phyloP scores from a whole-genome alignment of 2,888 invertebrate genomes.

The Globia sparganii region DNA sequence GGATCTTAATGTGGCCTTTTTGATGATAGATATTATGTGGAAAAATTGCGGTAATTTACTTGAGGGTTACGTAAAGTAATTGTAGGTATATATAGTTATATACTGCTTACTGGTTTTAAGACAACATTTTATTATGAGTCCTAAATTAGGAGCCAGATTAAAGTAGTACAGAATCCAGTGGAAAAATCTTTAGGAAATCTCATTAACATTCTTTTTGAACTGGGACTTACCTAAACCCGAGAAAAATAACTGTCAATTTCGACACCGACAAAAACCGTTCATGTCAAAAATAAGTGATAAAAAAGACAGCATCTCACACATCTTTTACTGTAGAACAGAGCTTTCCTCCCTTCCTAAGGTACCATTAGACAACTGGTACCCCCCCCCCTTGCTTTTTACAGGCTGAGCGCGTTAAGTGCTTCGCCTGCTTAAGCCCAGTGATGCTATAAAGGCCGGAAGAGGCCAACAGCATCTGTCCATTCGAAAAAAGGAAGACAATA shows the following conservation, averaged over 20 bases:
- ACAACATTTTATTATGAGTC: neutral
- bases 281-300: constrained; percentile 33
- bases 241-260: constrained; percentile 2
- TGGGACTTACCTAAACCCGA: neutral
- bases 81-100: neutral
- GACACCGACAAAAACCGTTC: constrained; percentile 14
- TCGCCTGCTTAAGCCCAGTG: constrained; percentile 68
- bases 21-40: neutral
- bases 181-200: neutral
- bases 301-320: constrained; percentile 36
- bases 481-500: constrained; percentile 69
- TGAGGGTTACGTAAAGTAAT: neutral
- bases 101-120: neutral
- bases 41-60: neutral
- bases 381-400: constrained; percentile 64
- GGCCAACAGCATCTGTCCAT: constrained; percentile 68
- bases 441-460: constrained; percentile 68
- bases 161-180: neutral
- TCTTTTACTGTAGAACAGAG: constrained; percentile 38
- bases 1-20: constrained; percentile 22
- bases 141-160: neutral
- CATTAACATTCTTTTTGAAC: neutral
- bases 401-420: constrained; percentile 65
- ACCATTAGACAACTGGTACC: constrained; percentile 63
- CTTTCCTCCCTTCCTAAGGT: constrained; percentile 45